Base-by-base conservation (phyloP, 2,113 vertebrate genomes). In the Sprattus sprattus region DNA sequence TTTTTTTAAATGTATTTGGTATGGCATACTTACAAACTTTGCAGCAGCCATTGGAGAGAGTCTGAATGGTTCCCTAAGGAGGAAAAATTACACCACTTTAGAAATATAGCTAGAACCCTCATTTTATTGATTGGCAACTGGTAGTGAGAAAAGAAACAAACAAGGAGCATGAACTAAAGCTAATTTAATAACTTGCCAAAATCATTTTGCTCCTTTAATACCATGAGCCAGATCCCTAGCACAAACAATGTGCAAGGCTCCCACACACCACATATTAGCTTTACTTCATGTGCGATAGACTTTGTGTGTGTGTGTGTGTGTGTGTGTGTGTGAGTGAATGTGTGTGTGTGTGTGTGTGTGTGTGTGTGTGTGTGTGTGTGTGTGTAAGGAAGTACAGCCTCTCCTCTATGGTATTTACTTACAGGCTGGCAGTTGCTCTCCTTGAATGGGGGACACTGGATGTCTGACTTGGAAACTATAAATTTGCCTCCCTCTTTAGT, bases 11-110 rank as follows among this genome's bases (percentile, higher is more conserved):
- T 6, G 2, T 32, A 28, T 71, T 11, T 71, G n/a, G 64, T 32
- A 8, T 75, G 67, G 25, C 13, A 88, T 93, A 97, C 97, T 99
- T 92, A 99, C 98, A 99, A 15, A 90, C 95, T 92, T 81, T 94
- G 94, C 98, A 99, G 90, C 98, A 99, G 32, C 97, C 96, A 0
- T 97, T 94, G 80, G 96, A 93, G 87, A 95, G 91, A 64, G 93
- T 88, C 0, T 95, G 86, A 92, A 97, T 85, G n/a, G 97, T 96
- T 50, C 91, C 96, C 98, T 99, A 83, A 80, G 57, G 85, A 92
- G 4, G 5, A 81, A 86, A 87, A 90, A 49, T 44, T 11, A 85
- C 0, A 89, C 15, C n/a, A 67, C 25, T 67, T 67, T 28, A 67
- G 2, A 67, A 28, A 39, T 39, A 39, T 39, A 39, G n/a, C n/a